Percentiles rank a stretch among this genome's conserved stretches.
These are phyloP conservation scores for Marmota flaviventris DNA, from an alignment of 2,113 vertebrate species.

Conservation along the genomic window DNA sequence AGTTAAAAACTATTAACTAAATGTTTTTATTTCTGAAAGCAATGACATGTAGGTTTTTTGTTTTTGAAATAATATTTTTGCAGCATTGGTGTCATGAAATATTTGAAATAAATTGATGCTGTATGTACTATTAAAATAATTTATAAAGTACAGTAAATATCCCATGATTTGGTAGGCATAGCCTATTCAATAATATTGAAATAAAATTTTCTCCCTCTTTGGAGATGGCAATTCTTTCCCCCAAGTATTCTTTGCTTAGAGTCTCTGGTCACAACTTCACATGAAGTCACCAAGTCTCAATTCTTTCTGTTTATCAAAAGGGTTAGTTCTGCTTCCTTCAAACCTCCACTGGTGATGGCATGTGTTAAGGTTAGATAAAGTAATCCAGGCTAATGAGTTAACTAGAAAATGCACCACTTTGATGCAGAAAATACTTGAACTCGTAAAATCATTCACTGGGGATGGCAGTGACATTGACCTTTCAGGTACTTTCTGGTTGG, in stretches of 20 bases:
- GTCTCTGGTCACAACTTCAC: background rate
- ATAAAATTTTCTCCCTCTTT: background rate
- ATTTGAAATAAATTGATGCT: background rate
- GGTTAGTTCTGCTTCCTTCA: conserved; percentile 9
- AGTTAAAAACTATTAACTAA: background rate
- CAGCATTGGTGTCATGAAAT: background rate
- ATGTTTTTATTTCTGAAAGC: background rate
- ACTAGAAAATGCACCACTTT: background rate
- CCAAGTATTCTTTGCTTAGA: background rate
- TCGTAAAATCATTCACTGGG: conserved; percentile 32
- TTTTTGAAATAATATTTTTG: background rate
- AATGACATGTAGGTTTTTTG: background rate
- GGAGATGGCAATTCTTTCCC: background rate
- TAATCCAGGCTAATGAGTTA: conserved; percentile 44
- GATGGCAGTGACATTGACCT: background rate
- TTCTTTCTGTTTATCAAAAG: conserved; percentile 31
- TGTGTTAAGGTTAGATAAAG: conserved; percentile 42
- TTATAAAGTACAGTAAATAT: background rate
- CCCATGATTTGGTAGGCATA: background rate
- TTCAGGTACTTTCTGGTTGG: background rate
- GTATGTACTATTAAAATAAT: background rate
- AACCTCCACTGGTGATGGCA: background rate
- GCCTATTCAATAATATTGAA: background rate
- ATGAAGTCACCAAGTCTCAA: background rate
- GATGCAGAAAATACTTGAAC: background rate